Conservation (phyloP, 2,797 vertebrate genomes). For the Salarias fasciatus region DNA sequence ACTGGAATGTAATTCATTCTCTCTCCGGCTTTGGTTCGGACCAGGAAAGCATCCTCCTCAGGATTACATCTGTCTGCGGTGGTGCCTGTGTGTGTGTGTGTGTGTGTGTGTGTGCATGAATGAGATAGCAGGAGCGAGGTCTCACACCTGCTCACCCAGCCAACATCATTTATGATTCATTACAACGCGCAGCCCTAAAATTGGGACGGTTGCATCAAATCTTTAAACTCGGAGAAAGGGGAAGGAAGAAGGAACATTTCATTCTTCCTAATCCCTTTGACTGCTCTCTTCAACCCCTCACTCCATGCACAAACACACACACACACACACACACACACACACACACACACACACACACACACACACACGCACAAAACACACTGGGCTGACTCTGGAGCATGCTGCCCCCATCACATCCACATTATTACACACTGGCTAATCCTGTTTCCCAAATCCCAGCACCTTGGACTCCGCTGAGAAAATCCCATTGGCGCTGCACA, state of each 20-base stretch:
- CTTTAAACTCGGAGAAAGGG: conserved; percentile 45
- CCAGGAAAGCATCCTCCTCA: background rate
- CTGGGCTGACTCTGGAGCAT: conserved; percentile 37
- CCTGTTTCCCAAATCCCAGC: conserved; percentile 83
- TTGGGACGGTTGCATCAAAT: conserved; percentile 62
- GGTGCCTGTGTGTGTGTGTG: background rate
- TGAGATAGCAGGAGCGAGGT: background rate
- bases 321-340: conserved; percentile 12
- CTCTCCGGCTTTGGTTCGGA: no score
- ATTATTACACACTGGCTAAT: conserved; percentile 84
- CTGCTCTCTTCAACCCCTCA: conserved; percentile 43
- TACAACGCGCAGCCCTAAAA: conserved; percentile 48
- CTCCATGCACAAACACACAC: conserved; percentile 27
- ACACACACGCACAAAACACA: conserved; percentile 37
- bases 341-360: conserved; percentile 13
- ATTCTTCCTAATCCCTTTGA: conserved; percentile 64
- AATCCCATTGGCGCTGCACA: conserved; percentile 79
- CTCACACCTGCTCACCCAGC: conserved; percentile 25
- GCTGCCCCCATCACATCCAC: conserved; percentile 72
- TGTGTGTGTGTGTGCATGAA: background rate
- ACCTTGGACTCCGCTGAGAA: conserved; percentile 77
- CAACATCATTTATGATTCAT: conserved; percentile 63
- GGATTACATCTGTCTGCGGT: background rate
- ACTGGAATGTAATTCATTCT: no score
- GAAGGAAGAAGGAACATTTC: conserved; percentile 35